phyloP scores from a whole-genome alignment of 1,140 invertebrate genomes.

The Trichogramma pretiosum region DNA sequence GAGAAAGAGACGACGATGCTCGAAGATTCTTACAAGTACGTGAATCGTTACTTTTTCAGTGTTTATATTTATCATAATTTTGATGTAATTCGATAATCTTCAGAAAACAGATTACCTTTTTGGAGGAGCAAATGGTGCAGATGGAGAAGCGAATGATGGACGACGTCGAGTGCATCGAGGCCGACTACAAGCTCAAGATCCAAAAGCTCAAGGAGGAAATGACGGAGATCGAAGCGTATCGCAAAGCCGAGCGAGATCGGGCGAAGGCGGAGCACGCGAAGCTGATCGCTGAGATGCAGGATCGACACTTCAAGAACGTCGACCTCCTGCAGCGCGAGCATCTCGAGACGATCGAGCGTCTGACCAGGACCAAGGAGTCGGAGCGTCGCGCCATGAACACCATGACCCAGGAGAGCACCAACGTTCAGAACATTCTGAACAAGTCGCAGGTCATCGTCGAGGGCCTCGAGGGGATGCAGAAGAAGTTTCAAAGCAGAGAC shows the following conservation, averaged over 20 bases:
- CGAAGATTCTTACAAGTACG: slow-evolving; percentile 37
- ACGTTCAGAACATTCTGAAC: slow-evolving; percentile 31
- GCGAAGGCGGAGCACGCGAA: slow-evolving; percentile 31
- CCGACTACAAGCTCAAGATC: slow-evolving; percentile 34
- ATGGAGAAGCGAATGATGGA: slow-evolving; percentile 31
- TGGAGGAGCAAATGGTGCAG: slow-evolving; percentile 32
- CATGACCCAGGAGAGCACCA: slow-evolving; percentile 26
- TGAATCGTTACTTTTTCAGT: slow-evolving; percentile 9
- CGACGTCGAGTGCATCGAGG: slow-evolving; percentile 31
- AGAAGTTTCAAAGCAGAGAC: slow-evolving; percentile 27
- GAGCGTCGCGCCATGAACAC: slow-evolving; percentile 32
- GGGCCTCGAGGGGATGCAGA: slow-evolving; percentile 25
- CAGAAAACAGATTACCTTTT: slow-evolving; percentile 35
- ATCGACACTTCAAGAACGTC: slow-evolving; percentile 30
- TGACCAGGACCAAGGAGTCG: slow-evolving; percentile 33
- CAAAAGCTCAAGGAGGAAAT: slow-evolving; percentile 36
- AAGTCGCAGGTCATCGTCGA: slow-evolving; percentile 29
- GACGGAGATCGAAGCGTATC: slow-evolving; percentile 27
- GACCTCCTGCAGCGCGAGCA: slow-evolving; percentile 34
- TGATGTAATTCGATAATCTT: background rate
- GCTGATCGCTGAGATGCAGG: slow-evolving; percentile 29
- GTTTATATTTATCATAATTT: slow-evolving; percentile 4
- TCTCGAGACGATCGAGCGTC: slow-evolving; percentile 32
- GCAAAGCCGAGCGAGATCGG: slow-evolving; percentile 34
- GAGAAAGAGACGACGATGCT: slow-evolving; percentile 34